Evolutionary conservation across 1,140 invertebrate species (phyloP).

Genomic region (Arctopsyche grandis): DNA sequence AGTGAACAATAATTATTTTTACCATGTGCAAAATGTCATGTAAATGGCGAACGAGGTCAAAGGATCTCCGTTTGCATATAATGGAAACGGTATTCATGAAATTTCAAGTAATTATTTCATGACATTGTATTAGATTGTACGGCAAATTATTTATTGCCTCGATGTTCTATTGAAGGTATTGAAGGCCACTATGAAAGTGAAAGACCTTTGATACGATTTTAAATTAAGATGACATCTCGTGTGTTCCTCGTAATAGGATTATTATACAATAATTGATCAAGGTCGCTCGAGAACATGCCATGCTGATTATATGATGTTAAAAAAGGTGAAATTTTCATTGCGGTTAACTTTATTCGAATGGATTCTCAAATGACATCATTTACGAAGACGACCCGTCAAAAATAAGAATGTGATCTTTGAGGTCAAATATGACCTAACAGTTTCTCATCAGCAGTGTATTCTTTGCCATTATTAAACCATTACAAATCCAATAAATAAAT

Average conservation of each 20-base stretch:
- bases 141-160: background rate
- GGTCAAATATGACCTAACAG: conserved; percentile 28
- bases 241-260: background rate
- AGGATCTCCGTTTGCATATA: too few species aligned
- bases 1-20: background rate
- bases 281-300: too few species aligned
- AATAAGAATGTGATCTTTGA: conserved; percentile 20
- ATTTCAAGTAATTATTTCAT: conserved; percentile 16
- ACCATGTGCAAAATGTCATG: conserved; percentile 12
- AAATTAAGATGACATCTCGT: background rate
- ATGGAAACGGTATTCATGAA: background rate
- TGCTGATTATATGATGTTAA: too few species aligned
- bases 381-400: conserved; percentile 1
- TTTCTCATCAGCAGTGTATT: background rate
- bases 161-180: background rate
- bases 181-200: background rate
- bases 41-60: conserved; percentile 3
- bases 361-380: conserved; percentile 20
- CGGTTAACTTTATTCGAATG: background rate
- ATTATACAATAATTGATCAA: background rate
- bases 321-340: too few species aligned
- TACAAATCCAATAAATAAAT: background rate
- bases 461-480: background rate
- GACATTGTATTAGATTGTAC: conserved; percentile 13
- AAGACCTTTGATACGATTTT: background rate